Evolutionary conservation across 2,888 invertebrate genomes (phyloP), one percentile per base, ranked within the genome.

Genomic region (Urechis unicinctus): DNA sequence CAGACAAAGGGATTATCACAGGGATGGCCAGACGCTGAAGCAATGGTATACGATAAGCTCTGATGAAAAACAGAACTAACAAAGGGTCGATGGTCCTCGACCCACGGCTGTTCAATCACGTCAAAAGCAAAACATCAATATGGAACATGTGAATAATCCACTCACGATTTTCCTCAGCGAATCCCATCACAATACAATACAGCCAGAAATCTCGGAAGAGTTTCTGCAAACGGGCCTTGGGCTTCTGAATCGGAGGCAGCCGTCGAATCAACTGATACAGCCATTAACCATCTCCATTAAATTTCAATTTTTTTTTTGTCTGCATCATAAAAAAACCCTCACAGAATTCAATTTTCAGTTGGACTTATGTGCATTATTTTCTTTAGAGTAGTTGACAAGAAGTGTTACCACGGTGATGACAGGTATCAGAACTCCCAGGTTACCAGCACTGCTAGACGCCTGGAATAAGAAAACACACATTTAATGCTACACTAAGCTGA

Each of bases 191-290:
- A 1, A 98, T 94, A 76, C 95, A 98, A 76, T 98, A 99, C 46
- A 97, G 83, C 98, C 98, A 99, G 78, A 99, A 99, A 79, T 99
- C 97, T 69, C 94, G 86, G 79, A 98, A 98, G n/a, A 97, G 81
- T 77, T 97, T 97, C 73, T 94, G 88, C 42, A 97, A 82, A 4
- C 97, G 47, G 21, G 71, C 67, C 57, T 72, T 73, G n/a, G 97
- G 94, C 67, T 91, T 88, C 68, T 85, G 86, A 62, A 99, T 94
- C 0, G 89, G 88, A 0, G 92, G 91, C 66, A 99, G 81, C 48
- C 94, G 83, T 63, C 89, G 83, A 51, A 97, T 85, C 52, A 92
- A 66, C 63, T 79, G 62, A 6, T 61, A n/a, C n/a, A n/a, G n/a
- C n/a, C n/a, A n/a, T n/a, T 9, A 28, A 26, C 29, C 4, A 26